Evolutionary conservation across 2,113 vertebrate genomes (phyloP), one percentile per base, ranked within the genome.

Genomic region (Pristiophorus japonicus): DNA sequence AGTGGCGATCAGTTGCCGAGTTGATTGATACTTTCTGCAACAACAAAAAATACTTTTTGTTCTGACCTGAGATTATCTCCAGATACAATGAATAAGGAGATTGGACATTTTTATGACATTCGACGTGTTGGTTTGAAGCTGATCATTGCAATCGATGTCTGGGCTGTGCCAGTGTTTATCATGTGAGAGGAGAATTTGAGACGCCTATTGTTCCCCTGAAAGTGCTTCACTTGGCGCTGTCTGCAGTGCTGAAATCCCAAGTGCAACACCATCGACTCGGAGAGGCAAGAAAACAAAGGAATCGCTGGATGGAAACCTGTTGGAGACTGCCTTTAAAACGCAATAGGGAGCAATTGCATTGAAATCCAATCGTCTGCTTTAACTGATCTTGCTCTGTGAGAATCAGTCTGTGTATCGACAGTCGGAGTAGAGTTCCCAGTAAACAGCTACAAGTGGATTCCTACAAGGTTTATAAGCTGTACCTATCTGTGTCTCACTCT

Each of bases 191-290:
- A 3, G 87, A 59, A n/a, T 63, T 92, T n/a, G 62, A 62, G 47
- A n/a, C 62, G 38, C 62, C 59, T n/a, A 4, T 93, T 42, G 91
- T 66, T 14, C 7, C 62, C 3, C 5, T 62, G 55, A 45, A 45
- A 42, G 42, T 27, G 11, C 42, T 12, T 27, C 42, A 47, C 59
- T 22, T 45, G 92, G 24, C 92, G 42, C 65, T 94, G 92, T 94
- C 92, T 70, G 24, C 30, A 24, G 92, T 94, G 92, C 92, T 94
- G 92, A 94, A 94, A 94, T 67, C 65, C 47, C 30, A 14, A 91
- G 38, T 45, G 65, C n/a, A 59, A 34, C 22, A 7, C 42, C 14
- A 7, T 18, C 91, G 62, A 38, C n/a, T 8, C n/a, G n/a, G n/a
- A n/a, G n/a, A n/a, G n/a, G 51, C 22, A 94, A 70, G 65, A 45